Evolutionary conservation across 2,797 vertebrate genomes (phyloP).

Genomic region (Coilia nasus): DNA sequence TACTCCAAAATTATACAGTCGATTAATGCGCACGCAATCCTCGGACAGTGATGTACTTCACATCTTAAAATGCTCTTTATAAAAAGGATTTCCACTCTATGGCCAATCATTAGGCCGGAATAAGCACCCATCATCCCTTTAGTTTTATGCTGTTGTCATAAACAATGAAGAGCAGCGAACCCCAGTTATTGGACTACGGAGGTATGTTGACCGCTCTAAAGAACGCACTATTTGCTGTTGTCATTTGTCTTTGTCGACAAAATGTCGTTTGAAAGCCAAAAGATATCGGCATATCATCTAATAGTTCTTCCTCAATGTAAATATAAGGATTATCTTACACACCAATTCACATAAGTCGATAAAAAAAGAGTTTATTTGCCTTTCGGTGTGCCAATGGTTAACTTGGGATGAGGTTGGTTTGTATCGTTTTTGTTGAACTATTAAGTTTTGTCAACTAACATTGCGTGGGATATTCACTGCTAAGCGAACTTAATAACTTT

Average conservation of each 20-base stretch:
- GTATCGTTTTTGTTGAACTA: background rate
- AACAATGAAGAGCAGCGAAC: slow-evolving; percentile 22
- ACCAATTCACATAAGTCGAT: background rate
- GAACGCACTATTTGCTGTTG: slow-evolving; percentile 78
- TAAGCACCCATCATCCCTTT: background rate
- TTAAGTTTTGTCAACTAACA: background rate
- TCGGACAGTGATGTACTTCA: slow-evolving; percentile 35
- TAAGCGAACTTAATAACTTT: slow-evolving; percentile 30
- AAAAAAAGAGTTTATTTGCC: background rate
- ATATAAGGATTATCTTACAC: background rate
- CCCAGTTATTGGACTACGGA: slow-evolving; percentile 64
- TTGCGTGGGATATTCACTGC: slow-evolving; percentile 18
- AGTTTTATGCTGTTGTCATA: slow-evolving; percentile 12
- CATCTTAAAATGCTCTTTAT: slow-evolving; percentile 17
- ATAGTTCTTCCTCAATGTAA: background rate
- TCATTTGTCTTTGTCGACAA: slow-evolving; percentile 76
- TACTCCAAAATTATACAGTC: slow-evolving; percentile 81
- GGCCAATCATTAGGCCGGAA: slow-evolving; percentile 25
- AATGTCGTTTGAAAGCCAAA: slow-evolving; percentile 16
- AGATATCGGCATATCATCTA: background rate
- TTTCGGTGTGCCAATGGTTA: background rate
- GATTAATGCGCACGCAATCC: slow-evolving; percentile 81
- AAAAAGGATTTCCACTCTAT: slow-evolving; percentile 25
- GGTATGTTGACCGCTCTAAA: slow-evolving; percentile 49
- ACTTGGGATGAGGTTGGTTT: background rate